phyloP scores from a whole-genome alignment of 2,113 vertebrate species.

The Perccottus glenii region DNA sequence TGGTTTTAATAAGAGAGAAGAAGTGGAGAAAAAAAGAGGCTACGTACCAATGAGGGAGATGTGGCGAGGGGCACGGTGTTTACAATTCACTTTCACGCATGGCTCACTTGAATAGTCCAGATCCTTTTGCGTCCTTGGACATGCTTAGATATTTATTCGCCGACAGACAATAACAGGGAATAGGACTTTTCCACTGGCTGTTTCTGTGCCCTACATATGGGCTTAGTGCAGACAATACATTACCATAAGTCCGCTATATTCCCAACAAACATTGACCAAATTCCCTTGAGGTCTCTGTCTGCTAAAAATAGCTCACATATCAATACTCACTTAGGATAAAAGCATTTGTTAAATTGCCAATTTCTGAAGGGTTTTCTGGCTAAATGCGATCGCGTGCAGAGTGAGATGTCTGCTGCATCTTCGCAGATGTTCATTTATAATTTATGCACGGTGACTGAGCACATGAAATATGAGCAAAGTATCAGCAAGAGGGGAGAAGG shows the following conservation, averaged over 20 bases:
- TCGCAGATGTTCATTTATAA: constrained; percentile 57
- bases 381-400: constrained; percentile 37
- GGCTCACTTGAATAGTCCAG: constrained; percentile 37
- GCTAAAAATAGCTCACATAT: constrained; percentile 60
- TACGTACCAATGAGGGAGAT: constrained; percentile 40
- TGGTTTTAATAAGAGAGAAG: constrained; percentile 65
- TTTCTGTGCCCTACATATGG: constrained; percentile 54
- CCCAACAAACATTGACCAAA: constrained; percentile 27
- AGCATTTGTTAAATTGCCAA: constrained; percentile 59
- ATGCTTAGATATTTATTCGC: constrained; percentile 57
- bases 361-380: constrained; percentile 34
- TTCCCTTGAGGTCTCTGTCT: constrained; percentile 17
- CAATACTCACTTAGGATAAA: constrained; percentile 65
- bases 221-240: constrained; percentile 32
- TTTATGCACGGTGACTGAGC: constrained; percentile 51
- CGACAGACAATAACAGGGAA: constrained; percentile 49
- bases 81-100: constrained; percentile 57
- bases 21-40: constrained; percentile 32
- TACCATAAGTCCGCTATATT: constrained; percentile 22
- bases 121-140: constrained; percentile 51
- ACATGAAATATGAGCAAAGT: constrained; percentile 46
- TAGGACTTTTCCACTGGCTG: constrained; percentile 38
- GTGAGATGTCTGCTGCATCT: constrained; percentile 37
- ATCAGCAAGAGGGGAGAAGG: constrained; percentile 26
- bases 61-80: constrained; percentile 35